Evolutionary conservation across 2,888 invertebrate genomes (phyloP), one percentile per base, ranked within the genome.

Genomic region (Brenthis daphne): DNA sequence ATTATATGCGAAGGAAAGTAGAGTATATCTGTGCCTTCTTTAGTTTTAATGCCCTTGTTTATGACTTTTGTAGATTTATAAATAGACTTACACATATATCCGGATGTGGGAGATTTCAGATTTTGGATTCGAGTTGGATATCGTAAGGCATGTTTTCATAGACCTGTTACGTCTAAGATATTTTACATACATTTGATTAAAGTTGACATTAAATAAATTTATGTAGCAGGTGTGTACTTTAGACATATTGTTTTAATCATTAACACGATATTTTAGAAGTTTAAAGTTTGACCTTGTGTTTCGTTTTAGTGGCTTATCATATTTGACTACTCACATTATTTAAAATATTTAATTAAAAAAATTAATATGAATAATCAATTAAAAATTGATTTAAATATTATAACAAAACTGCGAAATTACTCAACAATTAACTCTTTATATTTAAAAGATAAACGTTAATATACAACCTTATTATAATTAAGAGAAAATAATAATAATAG

Each of bases 51-150:
- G 53, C 75, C 69, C 74, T 78, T 81, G 79, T 81, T 80, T 79
- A 80, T 79, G 77, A 78, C 76, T 80, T 82, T 80, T 82, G 78
- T 83, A 82, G 81, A 81, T 80, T 81, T 81, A 80, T 81, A 76
- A 70, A 74, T 67, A 71, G 69, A 77, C 73, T 74, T 75, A 76
- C 73, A 74, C 76, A 79, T 76, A 71, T 78, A 76, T 75, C 71
- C 76, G 78, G 76, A 80, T 76, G 37, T 43, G 82, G 77, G 81
- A 79, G 80, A 82, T 79, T 76, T 75, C 75, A 79, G 80, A 82
- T 79, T 76, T 75, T 76, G 73, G 77, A 76, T 73, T 76, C 70
- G 75, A 75, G 74, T 75, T 73, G 74, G 65, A 65, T 70, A 67
- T 72, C 61, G 69, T 69, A 73, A 71, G 60, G 67, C 67, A 74